phyloP scores from a whole-genome alignment of 2,888 invertebrate species.

The Drosophila lacicola region DNA sequence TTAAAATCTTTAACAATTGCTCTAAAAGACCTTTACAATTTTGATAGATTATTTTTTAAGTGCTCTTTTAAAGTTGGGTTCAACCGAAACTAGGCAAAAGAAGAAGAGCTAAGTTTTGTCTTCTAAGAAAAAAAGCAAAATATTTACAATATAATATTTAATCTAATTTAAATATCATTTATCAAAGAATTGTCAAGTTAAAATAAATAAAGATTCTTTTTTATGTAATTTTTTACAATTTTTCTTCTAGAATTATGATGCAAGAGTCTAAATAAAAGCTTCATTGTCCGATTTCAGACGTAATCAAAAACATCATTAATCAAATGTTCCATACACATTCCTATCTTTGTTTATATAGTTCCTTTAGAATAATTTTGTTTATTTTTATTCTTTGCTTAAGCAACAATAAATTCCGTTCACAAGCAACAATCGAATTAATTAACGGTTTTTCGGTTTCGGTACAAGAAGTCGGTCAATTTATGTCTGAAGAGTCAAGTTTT shows the following conservation, averaged over 20 bases:
- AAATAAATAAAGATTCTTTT: no score
- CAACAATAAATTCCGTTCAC: slow-evolving; percentile 24
- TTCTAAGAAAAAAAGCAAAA: no score
- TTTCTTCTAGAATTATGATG: not conserved
- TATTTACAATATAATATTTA: no score
- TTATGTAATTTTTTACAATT: no score
- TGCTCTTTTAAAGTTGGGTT: no score
- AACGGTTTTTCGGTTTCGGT: slow-evolving; percentile 67
- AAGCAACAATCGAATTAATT: slow-evolving; percentile 68
- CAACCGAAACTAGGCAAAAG: no score
- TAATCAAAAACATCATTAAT: slow-evolving; percentile 13
- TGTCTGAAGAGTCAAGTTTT: slow-evolving; percentile 31
- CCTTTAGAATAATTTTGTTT: not conserved
- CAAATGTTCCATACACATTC: not conserved
- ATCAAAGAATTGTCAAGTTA: no score
- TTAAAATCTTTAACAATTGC: no score
- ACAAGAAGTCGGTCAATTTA: slow-evolving; percentile 75
- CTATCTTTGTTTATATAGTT: slow-evolving; percentile 9
- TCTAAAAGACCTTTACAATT: no score
- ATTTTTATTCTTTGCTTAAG: not conserved
- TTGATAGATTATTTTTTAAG: no score
- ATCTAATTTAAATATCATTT: no score
- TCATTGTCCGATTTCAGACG: not conserved
- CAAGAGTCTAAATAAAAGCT: not conserved
- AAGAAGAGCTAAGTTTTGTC: no score